Base-by-base conservation (phyloP, 1,140 invertebrate species). In the Camponotus floridanus region DNA sequence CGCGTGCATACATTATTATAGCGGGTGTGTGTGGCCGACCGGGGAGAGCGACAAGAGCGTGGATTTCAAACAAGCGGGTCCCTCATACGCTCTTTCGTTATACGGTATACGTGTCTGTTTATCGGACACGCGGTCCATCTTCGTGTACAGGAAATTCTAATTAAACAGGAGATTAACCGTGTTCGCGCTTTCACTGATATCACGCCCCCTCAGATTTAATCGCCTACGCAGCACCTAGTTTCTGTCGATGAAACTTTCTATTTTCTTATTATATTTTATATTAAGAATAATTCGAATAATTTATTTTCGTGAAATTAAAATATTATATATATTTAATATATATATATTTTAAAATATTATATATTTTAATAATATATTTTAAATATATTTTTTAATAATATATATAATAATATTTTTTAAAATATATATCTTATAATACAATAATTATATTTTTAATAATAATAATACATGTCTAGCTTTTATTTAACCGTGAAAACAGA, bases 1-100 rank as follows among this genome's bases (percentile, higher is more conserved):
- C 88, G 88, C 90, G 89, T 61, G 90, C 88, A 91, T 91, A 90
- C 89, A 88, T 91, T 91, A 91, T 64, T 76, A 55, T 31, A 65
- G 88, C 31, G 83, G 70, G 51, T 3, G 80, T 73, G 67, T 76
- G 70, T 15, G 45, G 8, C 6, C 18, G 42, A 39, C 21, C 26
- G 61, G 62, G 68, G 68, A 71, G 71, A 85, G 76, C 80, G 70
- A 76, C 73, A 51, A 51, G 48, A 51, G 33, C 21, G 61, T 65
- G 78, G 76, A 74, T 76, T 68, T 90, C 62, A 83, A 90, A 88
- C 84, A 70, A 65, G 45, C 70, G n/a, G 62, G 45, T n/a, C 45
- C 64, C 65, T 51, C 48, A 51, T 61, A 61, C 81, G 15, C 33
- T 51, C 48, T 76, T 76, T 85, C 81, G 73, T 85, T 78, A 85